These are phyloP conservation scores for Microplitis mediator DNA, from an alignment of 1,140 invertebrate genomes.

Conservation along the genomic window DNA sequence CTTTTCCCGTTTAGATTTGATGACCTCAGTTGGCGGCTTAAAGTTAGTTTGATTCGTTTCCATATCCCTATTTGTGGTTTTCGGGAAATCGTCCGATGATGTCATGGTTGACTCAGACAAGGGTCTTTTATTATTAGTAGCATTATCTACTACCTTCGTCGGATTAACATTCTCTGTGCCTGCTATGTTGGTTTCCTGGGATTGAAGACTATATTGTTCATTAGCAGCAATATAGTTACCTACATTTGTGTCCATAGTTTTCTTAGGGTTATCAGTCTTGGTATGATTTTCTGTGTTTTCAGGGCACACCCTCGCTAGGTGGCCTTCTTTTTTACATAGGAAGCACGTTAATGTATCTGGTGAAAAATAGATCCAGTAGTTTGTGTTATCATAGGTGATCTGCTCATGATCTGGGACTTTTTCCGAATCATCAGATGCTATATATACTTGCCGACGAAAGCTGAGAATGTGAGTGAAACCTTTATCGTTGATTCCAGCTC, in stretches of 20 bases:
- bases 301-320: neutral
- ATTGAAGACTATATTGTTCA: too few species aligned
- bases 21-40: neutral
- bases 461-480: constrained; percentile 15
- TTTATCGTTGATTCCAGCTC: constrained; percentile 13
- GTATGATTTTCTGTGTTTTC: neutral
- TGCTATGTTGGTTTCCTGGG: too few species aligned
- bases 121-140: too few species aligned
- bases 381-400: constrained; percentile 10
- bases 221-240: neutral
- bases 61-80: too few species aligned
- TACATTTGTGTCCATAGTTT: neutral
- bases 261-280: neutral
- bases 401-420: constrained; percentile 2
- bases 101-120: too few species aligned
- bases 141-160: too few species aligned
- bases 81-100: too few species aligned
- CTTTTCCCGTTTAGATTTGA: neutral
- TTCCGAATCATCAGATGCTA: neutral
- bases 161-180: too few species aligned
- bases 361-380: constrained; percentile 6
- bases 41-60: too few species aligned
- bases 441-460: constrained; percentile 12
- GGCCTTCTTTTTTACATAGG: constrained; percentile 18
- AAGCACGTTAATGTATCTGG: neutral